These are phyloP conservation scores for Melanotaenia trifasciata DNA, from an alignment of 2,797 vertebrate species.

Conservation along the genomic window DNA sequence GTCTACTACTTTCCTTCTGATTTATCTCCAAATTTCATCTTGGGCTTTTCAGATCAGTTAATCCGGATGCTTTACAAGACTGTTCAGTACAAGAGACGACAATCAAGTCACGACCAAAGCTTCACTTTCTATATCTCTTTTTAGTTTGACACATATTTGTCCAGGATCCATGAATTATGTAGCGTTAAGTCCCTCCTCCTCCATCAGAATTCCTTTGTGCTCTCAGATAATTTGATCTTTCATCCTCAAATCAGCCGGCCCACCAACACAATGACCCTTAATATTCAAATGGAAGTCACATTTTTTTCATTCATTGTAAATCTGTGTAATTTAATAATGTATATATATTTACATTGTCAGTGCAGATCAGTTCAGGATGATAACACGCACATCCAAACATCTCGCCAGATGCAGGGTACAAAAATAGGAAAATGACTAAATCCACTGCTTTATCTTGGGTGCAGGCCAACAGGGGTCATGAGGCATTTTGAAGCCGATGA, in stretches of 20 bases:
- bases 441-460: conserved; percentile 50
- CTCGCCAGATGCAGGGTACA: conserved; percentile 66
- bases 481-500: conserved; percentile 51
- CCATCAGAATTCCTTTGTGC: neutral
- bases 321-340: conserved; percentile 57
- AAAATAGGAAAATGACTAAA: conserved; percentile 74
- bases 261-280: conserved; percentile 31
- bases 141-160: conserved; percentile 21
- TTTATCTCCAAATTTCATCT: conserved; percentile 43
- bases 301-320: conserved; percentile 60
- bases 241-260: conserved; percentile 34
- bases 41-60: conserved; percentile 40
- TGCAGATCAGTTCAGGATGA: conserved; percentile 40
- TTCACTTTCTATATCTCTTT: conserved; percentile 23
- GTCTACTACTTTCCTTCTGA: conserved; percentile 28
- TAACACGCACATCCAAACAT: conserved; percentile 40
- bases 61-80: conserved; percentile 49
- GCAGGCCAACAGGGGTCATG: conserved; percentile 49
- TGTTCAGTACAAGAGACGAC: conserved; percentile 41
- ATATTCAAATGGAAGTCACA: conserved; percentile 40
- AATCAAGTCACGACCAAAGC: conserved; percentile 38
- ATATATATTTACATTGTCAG: conserved; percentile 47
- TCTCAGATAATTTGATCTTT: conserved; percentile 10
- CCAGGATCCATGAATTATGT: conserved; percentile 4
- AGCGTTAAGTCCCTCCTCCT: conserved; percentile 10